These are phyloP conservation scores for Strix aluco DNA, from an alignment of 2,113 vertebrate species.

Conservation along the genomic window DNA sequence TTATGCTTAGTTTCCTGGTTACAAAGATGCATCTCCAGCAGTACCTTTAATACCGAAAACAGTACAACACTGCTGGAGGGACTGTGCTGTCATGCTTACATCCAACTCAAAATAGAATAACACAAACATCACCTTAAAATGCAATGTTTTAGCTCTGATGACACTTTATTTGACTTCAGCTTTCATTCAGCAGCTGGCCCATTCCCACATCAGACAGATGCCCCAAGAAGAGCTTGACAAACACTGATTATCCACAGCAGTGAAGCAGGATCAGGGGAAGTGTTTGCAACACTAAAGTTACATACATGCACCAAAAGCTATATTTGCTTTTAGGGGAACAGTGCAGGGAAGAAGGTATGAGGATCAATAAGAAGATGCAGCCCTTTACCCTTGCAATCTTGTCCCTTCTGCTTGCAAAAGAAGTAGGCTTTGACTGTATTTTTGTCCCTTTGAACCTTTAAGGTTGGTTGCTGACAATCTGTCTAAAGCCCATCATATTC, in stretches of 20 bases:
- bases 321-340: background rate
- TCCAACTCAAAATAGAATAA: background rate
- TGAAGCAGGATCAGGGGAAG: background rate
- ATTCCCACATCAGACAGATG: background rate
- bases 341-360: background rate
- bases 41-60: background rate
- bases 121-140: background rate
- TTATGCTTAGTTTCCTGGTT: background rate
- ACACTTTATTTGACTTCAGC: background rate
- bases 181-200: background rate
- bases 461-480: background rate
- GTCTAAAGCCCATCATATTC: background rate
- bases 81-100: background rate
- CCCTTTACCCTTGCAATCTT: background rate
- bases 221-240: background rate
- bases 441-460: background rate
- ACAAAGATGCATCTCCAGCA: background rate
- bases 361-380: background rate
- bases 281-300: background rate
- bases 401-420: background rate
- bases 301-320: background rate
- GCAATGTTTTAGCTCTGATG: background rate
- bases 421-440: background rate
- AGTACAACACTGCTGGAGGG: background rate
- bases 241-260: background rate